Base-by-base conservation (phyloP, 2,113 vertebrate species). In the Notarius lentiginosus region DNA sequence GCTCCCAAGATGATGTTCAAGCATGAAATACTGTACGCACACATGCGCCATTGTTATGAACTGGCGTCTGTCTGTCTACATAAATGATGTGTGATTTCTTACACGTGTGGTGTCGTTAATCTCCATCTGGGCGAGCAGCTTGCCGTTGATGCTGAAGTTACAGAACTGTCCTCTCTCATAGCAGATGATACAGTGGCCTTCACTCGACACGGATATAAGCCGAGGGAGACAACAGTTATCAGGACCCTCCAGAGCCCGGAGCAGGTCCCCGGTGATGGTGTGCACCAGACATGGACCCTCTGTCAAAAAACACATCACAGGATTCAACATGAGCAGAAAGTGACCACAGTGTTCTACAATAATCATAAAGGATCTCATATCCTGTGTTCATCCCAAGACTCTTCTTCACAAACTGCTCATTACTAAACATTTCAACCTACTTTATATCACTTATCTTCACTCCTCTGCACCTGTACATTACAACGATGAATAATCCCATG, bases 111-210 rank as follows among this genome's bases (percentile, higher is more conserved):
- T 98, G 90, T 99, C 98, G 56, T 96, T 98, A 93, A 99, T 97
- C 91, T 99, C 98, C 98, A 99, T 99, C 89, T 99, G 97, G 86
- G 97, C 97, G 93, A 99, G 93, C 89, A 98, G 96, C 90, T 99
- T 99, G 66, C 98, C 98, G 30, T 99, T 99, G 88, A 99, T 99
- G 96, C 98, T 99, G 94, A 99, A 99, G 91, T 97, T 97, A 93
- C 95, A 97, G 94, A 97, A 96, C 22, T 95, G 94, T 17, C 98
- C 98, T 89, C 97, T 92, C 90, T 99, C 97, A 11, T 98, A 99
- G 95, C 97, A 98, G 92, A 99, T 97, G 94, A 99, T 97, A 91
- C 98, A 99, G 94, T 99, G 98, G 88, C 98, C 98, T 94, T 99
- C 98, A 55, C 97, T 97, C 90, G 97, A 97, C 89, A 99, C 98